Conservation (phyloP, 2,888 invertebrate species). For the Stomorhina lunata region DNA sequence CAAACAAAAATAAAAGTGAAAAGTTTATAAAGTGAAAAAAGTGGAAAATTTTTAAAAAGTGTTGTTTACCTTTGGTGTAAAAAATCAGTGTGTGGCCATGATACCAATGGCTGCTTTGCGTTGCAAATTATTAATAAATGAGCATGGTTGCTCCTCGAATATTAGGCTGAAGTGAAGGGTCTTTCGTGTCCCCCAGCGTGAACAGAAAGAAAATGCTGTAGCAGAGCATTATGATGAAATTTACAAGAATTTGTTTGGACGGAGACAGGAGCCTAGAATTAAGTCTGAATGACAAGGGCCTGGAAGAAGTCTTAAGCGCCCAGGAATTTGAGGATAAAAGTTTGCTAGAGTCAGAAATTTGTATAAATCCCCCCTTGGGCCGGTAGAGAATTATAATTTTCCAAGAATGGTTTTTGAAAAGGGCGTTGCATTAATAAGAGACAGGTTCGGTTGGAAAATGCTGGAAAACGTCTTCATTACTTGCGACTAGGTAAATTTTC, state of each 20-base stretch:
- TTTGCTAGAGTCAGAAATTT: background rate
- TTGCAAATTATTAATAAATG: conserved; percentile 18
- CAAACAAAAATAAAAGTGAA: background rate
- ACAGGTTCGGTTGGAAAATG: background rate
- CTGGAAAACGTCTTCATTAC: background rate
- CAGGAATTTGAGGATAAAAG: background rate
- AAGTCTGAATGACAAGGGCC: background rate
- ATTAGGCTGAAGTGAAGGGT: background rate
- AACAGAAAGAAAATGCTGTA: conserved; percentile 3
- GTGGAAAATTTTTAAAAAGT: background rate
- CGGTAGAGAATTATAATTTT: background rate
- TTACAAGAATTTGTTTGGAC: background rate
- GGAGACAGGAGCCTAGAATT: background rate
- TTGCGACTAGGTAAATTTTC: conserved; percentile 5
- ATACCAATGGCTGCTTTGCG: background rate
- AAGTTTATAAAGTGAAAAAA: background rate
- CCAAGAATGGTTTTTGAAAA: background rate
- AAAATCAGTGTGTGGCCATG: background rate
- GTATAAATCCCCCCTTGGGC: background rate
- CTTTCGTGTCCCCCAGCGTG: background rate
- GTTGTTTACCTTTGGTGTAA: background rate
- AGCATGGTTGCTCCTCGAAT: background rate
- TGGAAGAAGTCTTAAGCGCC: too few relatives aligned
- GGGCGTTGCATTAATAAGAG: background rate
- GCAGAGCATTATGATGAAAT: conserved; percentile 18